These are phyloP conservation scores for Blennius ocellaris DNA, from an alignment of 2,113 vertebrate species.

Conservation along the genomic window DNA sequence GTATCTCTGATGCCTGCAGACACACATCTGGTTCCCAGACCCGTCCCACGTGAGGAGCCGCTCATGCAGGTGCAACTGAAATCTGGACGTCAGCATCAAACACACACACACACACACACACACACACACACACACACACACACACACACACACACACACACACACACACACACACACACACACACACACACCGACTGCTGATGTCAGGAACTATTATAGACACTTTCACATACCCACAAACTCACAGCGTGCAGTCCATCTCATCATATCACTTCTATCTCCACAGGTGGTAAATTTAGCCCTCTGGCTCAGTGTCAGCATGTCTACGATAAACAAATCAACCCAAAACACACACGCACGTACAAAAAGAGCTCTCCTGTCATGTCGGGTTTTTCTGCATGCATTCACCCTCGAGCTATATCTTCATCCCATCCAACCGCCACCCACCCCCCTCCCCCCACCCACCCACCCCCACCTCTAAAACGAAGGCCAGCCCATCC, in stretches of 20 bases:
- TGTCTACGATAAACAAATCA: constrained; percentile 58
- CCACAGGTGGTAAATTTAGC: constrained; percentile 73
- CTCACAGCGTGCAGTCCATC: constrained; percentile 34
- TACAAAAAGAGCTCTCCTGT: not conserved
- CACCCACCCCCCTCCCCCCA: constrained; percentile 18
- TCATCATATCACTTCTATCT: constrained; percentile 73
- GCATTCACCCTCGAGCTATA: too few species aligned
- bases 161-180: constrained; percentile 23
- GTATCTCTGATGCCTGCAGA: too few species aligned
- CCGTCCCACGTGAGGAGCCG: constrained; percentile 29
- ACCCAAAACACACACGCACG: constrained; percentile 17
- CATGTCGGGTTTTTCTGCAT: too few species aligned
- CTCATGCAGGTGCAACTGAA: constrained; percentile 43
- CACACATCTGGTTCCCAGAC: constrained; percentile 42
- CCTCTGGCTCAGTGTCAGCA: constrained; percentile 62
- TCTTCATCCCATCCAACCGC: too few species aligned
- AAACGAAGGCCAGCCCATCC: constrained; percentile 27
- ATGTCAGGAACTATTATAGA: constrained; percentile 67
- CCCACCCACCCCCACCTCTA: constrained; percentile 17
- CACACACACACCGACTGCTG: constrained; percentile 52
- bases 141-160: constrained; percentile 45
- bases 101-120: constrained; percentile 26
- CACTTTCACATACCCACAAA: constrained; percentile 40
- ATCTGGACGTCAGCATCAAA: constrained; percentile 61
- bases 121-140: constrained; percentile 9